These are phyloP conservation scores for Antheraea pernyi DNA, from an alignment of 1,140 invertebrate species.

Conservation along the genomic window DNA sequence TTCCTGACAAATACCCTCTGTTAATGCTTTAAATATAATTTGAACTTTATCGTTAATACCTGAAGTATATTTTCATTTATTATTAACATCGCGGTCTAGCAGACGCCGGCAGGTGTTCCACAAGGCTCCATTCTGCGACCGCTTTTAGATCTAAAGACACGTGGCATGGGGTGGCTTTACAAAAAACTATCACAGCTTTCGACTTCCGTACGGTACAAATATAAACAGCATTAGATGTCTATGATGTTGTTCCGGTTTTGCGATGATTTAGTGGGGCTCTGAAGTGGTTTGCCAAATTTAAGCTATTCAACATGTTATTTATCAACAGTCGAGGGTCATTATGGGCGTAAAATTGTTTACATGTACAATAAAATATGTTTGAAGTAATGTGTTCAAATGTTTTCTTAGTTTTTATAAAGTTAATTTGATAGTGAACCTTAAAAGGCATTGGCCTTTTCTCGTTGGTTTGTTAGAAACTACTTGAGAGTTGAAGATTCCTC, in stretches of 20 bases:
- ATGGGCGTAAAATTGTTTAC: slow-evolving; percentile 10
- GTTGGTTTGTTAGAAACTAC: not conserved
- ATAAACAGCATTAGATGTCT: slow-evolving; percentile 72
- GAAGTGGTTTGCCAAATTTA: slow-evolving; percentile 31
- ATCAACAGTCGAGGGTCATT: slow-evolving; percentile 18
- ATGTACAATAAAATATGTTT: not conserved
- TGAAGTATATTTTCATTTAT: slow-evolving; percentile 33
- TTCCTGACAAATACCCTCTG: slow-evolving; percentile 69
- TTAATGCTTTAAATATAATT: slow-evolving; percentile 1
- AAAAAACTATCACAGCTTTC: slow-evolving; percentile 71
- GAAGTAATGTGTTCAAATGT: not conserved
- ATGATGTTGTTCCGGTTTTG: slow-evolving; percentile 74
- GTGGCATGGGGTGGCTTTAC: slow-evolving; percentile 57
- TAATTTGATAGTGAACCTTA: not conserved
- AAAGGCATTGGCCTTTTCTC: not conserved
- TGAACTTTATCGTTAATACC: slow-evolving; percentile 24
- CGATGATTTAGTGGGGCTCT: slow-evolving; percentile 36
- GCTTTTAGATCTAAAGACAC: slow-evolving; percentile 64
- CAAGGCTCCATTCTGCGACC: slow-evolving; percentile 51
- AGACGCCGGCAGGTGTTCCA: slow-evolving; percentile 56
- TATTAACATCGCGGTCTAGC: not conserved
- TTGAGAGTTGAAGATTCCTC: not conserved
- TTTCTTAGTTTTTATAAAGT: not conserved
- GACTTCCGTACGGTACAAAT: slow-evolving; percentile 70
- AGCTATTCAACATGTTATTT: slow-evolving; percentile 9